Base-by-base conservation (phyloP, 2,113 vertebrate species). In the Pseudopipra pipra region DNA sequence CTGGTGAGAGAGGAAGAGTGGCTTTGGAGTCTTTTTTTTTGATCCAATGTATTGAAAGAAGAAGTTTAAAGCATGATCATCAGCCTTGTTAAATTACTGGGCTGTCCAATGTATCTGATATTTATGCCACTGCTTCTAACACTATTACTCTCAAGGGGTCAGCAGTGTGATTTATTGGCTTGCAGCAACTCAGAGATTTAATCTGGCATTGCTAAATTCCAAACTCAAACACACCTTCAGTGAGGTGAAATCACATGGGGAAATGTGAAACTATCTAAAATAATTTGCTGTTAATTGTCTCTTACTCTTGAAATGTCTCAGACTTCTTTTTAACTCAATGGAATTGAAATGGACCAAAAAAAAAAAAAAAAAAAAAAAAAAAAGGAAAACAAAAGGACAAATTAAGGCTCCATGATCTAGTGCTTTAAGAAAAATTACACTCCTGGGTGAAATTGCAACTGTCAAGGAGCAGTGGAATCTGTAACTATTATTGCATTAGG, bases 321-420 rank as follows among this genome's bases (percentile, higher is more conserved):
- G 67, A 44, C 18, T 18, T 47, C 12, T 55, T 80, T 73, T 23
- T 61, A 55, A 68, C 6, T 33, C 37, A n/a, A 14, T 49, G 22
- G 41, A 44, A 63, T 35, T 65, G 47, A 88, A 79, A 79, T 37
- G 8, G 9, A 11, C 3, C 4, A n/a, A n/a, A n/a, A n/a, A n/a
- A n/a, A n/a, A 25, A 8, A 8, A 4, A 9, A 8, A 33, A 2
- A 9, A 27, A 5, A 2, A 16, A 7, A 30, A 52, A 14, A 3
- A 49, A 55, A 11, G 3, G 4, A 31, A 47, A 72, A n/a, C 7
- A n/a, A 65, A 62, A 51, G 2, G 19, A 23, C 20, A 72, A 27
- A 74, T 49, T 11, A 89, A 46, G 12, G 16, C 14, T 81, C 27
- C 14, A 22, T 1, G 3, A 28, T 52, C 19, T 46, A 46, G 12